A percentile compares a stretch with the other conserved stretches of the same genome.
Evolutionary conservation across 1,140 invertebrate species (phyloP).

Genomic region (Tetramorium alpestre): DNA sequence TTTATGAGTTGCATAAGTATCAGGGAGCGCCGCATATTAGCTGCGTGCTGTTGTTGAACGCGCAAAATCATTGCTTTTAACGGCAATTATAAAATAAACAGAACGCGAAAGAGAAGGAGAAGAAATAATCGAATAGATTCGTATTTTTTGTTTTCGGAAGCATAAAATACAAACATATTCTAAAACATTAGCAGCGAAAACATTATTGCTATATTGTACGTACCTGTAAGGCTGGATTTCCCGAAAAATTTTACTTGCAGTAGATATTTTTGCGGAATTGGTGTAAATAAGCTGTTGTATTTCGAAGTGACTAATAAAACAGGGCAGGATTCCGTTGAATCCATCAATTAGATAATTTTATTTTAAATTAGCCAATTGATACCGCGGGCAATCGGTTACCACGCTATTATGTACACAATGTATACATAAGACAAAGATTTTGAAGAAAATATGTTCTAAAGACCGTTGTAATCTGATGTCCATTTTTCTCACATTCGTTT

Average conservation of each 20-base stretch:
- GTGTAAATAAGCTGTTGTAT: background rate
- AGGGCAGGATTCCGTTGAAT: background rate
- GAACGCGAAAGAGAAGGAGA: background rate
- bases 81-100: background rate
- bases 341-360: no score
- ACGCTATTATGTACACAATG: no score
- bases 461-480: no score
- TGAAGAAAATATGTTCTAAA: no score
- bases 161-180: background rate
- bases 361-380: no score
- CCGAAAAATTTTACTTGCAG: background rate
- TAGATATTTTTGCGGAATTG: background rate
- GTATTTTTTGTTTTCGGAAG: background rate
- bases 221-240: background rate
- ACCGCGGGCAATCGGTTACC: no score
- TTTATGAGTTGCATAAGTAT: background rate
- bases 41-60: background rate
- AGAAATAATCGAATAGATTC: slow-evolving; percentile 1
- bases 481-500: no score
- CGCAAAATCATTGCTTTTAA: background rate
- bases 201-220: background rate
- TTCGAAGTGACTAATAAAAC: background rate
- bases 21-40: no score
- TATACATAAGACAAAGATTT: no score
- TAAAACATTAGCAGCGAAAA: background rate